phyloP scores from a whole-genome alignment of 2,797 vertebrate species.

The Gephyroberyx darwinii region DNA sequence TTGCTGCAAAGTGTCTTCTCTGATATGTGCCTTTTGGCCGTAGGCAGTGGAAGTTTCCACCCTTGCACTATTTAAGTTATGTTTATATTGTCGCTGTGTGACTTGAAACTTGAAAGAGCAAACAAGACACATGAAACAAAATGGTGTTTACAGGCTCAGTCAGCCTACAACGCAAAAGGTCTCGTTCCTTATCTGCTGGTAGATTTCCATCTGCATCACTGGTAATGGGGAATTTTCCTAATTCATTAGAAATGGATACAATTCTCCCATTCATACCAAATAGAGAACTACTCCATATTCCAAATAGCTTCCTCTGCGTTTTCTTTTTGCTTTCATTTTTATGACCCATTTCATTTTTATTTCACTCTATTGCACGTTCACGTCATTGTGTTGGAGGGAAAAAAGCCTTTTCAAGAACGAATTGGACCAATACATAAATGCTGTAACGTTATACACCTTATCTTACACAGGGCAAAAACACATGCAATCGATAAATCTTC shows the following conservation, averaged over 20 bases:
- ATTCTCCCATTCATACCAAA: constrained; percentile 32
- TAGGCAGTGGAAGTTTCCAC: constrained; percentile 8
- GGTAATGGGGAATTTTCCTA: constrained; percentile 37
- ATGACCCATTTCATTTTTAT: not conserved
- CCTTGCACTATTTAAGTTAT: constrained; percentile 21
- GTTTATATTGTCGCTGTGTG: constrained; percentile 38
- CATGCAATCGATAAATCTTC: too few relatives aligned
- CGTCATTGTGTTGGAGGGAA: not conserved
- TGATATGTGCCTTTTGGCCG: not conserved
- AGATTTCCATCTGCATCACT: constrained; percentile 26
- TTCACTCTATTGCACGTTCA: not conserved
- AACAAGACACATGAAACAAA: constrained; percentile 34
- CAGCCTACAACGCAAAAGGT: not conserved
- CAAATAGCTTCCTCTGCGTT: constrained; percentile 5
- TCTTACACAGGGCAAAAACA: not conserved
- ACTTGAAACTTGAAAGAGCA: constrained; percentile 56
- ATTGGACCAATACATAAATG: constrained; percentile 3
- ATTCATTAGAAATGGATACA: constrained; percentile 46
- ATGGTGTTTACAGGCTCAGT: constrained; percentile 33
- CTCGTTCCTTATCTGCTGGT: constrained; percentile 25
- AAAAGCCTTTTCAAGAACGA: not conserved
- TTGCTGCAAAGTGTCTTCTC: not conserved
- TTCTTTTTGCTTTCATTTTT: not conserved
- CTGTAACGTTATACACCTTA: not conserved
- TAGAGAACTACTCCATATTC: not conserved